phyloP scores from a whole-genome alignment of 1,140 invertebrate species.

The Daktulosphaira vitifoliae region DNA sequence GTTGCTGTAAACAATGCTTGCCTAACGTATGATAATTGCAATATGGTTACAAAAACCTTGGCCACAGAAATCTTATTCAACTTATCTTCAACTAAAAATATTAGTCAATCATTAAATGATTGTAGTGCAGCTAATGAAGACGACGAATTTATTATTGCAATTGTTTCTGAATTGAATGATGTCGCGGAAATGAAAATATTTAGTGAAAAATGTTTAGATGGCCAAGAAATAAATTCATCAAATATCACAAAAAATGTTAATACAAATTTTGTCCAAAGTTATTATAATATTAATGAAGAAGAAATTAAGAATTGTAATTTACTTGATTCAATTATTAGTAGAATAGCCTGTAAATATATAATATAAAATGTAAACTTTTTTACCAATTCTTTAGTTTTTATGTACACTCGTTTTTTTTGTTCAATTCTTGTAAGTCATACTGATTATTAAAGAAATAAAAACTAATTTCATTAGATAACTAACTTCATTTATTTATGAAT shows the following conservation, averaged over 20 bases:
- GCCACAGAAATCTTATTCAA: constrained; percentile 60
- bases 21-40: constrained; percentile 45
- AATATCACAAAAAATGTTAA: constrained; percentile 40
- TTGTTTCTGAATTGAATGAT: constrained; percentile 42
- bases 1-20: constrained; percentile 61
- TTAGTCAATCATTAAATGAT: constrained; percentile 53
- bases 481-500: too few relatives aligned
- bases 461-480: too few relatives aligned
- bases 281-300: constrained; percentile 51
- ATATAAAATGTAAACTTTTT: too few relatives aligned
- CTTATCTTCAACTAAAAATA: constrained; percentile 59
- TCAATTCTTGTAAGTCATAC: too few relatives aligned
- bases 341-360: constrained; percentile 45
- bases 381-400: too few relatives aligned
- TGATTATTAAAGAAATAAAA: too few relatives aligned
- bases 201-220: constrained; percentile 44
- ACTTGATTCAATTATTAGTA: constrained; percentile 51
- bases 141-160: constrained; percentile 49
- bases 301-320: constrained; percentile 45
- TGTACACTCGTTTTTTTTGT: too few relatives aligned
- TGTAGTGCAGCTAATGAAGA: constrained; percentile 55
- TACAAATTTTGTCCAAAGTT: constrained; percentile 46
- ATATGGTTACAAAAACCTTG: constrained; percentile 53
- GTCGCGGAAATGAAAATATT: constrained; percentile 29
- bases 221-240: constrained; percentile 45